A percentile compares a stretch with the other conserved stretches of the same genome.
These are phyloP conservation scores for Altica lythri DNA, from an alignment of 2,888 invertebrate genomes.

Conservation along the genomic window DNA sequence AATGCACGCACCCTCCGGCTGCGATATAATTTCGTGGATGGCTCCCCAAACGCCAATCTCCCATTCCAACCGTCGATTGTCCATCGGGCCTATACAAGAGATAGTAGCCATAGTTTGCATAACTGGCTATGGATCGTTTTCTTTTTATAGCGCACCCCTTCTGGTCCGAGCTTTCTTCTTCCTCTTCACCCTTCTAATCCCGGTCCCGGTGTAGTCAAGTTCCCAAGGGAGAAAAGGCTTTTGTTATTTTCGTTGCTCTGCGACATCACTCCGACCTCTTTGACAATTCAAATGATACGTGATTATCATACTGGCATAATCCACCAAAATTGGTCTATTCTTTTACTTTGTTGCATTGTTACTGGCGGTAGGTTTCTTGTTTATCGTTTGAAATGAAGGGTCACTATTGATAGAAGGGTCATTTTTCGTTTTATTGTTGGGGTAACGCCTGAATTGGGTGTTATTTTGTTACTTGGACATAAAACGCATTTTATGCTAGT, in stretches of 20 bases:
- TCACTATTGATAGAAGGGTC: constrained; percentile 20
- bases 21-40: constrained; percentile 53
- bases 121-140: constrained; percentile 54
- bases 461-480: constrained; percentile 24
- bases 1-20: constrained; percentile 47
- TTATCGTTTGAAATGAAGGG: constrained; percentile 22
- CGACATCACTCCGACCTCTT: constrained; percentile 28
- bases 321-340: constrained; percentile 38
- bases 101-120: constrained; percentile 56
- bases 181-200: background rate
- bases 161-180: constrained; percentile 37
- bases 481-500: constrained; percentile 24
- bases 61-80: constrained; percentile 54
- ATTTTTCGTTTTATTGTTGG: constrained; percentile 17
- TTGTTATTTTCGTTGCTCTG: constrained; percentile 29
- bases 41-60: constrained; percentile 51
- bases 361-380: constrained; percentile 19
- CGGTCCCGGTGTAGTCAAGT: constrained; percentile 4
- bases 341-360: constrained; percentile 38
- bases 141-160: constrained; percentile 52
- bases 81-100: constrained; percentile 54
- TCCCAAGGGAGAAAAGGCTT: constrained; percentile 24
- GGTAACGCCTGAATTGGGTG: constrained; percentile 27
- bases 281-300: constrained; percentile 55
- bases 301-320: constrained; percentile 50